A percentile compares a stretch with the other conserved stretches of the same genome.
Conservation (phyloP, 2,888 invertebrate genomes). For the Lissocephala sabroskyi region DNA sequence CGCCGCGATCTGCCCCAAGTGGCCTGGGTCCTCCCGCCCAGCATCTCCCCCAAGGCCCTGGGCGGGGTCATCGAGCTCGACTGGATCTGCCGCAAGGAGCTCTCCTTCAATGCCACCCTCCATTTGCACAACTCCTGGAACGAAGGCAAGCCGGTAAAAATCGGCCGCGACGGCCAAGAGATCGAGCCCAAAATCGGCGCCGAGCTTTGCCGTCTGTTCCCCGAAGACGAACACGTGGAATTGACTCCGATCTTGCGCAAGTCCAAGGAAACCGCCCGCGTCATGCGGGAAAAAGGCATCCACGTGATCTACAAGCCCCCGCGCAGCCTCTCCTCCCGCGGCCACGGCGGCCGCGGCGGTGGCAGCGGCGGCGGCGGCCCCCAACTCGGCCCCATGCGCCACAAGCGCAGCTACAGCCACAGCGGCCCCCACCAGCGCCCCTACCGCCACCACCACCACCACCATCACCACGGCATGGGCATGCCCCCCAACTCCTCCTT, state of each 20-base stretch:
- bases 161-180: conserved; percentile 98
- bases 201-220: conserved; percentile 91
- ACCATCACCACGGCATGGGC: conserved; percentile 51
- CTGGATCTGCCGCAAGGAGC: conserved; percentile 96
- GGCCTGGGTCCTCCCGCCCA: conserved; percentile 95
- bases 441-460: conserved; percentile 69
- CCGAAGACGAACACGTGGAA: conserved; percentile 93
- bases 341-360: conserved; percentile 69
- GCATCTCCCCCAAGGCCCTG: conserved; percentile 91
- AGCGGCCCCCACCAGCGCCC: conserved; percentile 72
- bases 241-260: conserved; percentile 89
- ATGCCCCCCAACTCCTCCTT: conserved; percentile 48
- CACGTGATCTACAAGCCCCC: conserved; percentile 73
- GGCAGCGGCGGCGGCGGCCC: conserved; percentile 51
- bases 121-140: conserved; percentile 98
- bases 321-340: conserved; percentile 72
- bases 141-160: conserved; percentile 98
- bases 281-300: conserved; percentile 73
- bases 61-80: conserved; percentile 97
- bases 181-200: conserved; percentile 97
- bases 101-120: conserved; percentile 92
- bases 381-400: conserved; percentile 51
- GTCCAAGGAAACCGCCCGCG: conserved; percentile 87
- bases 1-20: conserved; percentile 91
- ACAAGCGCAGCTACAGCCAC: conserved; percentile 63